phyloP scores from a whole-genome alignment of 2,113 vertebrate genomes.

The Gallinago jamesoni region DNA sequence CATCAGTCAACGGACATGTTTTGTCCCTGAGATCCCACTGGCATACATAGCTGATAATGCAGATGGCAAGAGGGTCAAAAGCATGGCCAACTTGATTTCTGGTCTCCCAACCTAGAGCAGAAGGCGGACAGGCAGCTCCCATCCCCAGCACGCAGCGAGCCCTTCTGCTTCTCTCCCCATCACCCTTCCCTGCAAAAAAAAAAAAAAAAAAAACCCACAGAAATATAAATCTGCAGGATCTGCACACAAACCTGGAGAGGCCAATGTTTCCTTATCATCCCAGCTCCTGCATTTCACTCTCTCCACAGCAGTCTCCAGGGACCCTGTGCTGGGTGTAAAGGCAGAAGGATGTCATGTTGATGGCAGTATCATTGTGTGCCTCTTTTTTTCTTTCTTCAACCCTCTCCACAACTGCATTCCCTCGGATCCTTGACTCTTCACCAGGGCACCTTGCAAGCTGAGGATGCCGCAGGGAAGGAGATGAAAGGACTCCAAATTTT shows the following conservation, averaged over 20 bases:
- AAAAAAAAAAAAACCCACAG: not conserved
- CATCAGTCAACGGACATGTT: not conserved
- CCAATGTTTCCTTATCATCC: not conserved
- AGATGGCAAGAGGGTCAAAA: not conserved
- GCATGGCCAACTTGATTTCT: not conserved
- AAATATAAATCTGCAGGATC: not conserved
- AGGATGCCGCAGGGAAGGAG: not conserved
- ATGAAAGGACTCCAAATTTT: not conserved
- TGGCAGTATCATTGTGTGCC: accelerated
- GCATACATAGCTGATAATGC: not conserved
- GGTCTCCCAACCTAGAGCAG: not conserved
- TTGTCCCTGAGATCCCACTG: not conserved
- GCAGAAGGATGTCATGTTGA: not conserved
- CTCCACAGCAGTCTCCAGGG: not conserved
- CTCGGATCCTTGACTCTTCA: not conserved
- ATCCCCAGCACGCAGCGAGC: accelerated
- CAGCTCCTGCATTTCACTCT: not conserved
- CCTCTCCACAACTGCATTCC: not conserved
- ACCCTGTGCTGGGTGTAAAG: not conserved
- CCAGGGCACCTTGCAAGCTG: not conserved
- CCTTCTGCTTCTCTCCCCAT: not conserved
- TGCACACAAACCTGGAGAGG: not conserved
- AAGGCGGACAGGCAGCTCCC: not conserved
- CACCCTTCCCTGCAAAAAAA: not conserved
- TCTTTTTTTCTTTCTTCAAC: not conserved